These are phyloP conservation scores for Palloptera scutellata DNA, from an alignment of 2,888 invertebrate genomes.

Conservation along the genomic window DNA sequence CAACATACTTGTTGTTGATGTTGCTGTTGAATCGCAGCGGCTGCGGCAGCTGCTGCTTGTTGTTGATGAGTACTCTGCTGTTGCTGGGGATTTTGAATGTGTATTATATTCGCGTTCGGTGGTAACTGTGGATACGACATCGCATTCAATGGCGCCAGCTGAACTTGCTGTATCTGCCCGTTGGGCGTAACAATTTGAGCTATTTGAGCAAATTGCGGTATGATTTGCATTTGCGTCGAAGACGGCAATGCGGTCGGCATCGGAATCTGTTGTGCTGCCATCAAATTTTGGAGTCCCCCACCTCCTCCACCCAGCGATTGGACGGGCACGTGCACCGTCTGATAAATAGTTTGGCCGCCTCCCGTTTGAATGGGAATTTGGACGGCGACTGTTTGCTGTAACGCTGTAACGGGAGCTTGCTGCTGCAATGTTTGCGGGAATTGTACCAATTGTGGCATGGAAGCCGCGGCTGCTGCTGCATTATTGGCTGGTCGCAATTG, in stretches of 20 bases:
- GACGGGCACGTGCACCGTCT: constrained; percentile 93
- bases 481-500: constrained; percentile 69
- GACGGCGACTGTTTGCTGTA: constrained; percentile 76
- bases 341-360: constrained; percentile 89
- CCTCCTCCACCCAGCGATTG: constrained; percentile 71
- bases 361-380: constrained; percentile 69
- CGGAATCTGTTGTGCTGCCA: constrained; percentile 65
- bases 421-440: constrained; percentile 54
- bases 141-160: constrained; percentile 74
- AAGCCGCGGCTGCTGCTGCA: constrained; percentile 43
- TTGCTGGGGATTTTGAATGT: constrained; percentile 53
- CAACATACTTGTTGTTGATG: constrained; percentile 41
- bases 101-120: constrained; percentile 60
- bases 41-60: constrained; percentile 41
- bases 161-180: constrained; percentile 90
- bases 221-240: constrained; percentile 72
- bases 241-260: constrained; percentile 43
- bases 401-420: constrained; percentile 39
- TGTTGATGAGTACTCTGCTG: constrained; percentile 41
- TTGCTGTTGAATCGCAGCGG: constrained; percentile 39
- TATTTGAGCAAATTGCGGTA: constrained; percentile 83
- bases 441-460: constrained; percentile 60
- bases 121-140: constrained; percentile 59
- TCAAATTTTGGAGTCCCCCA: constrained; percentile 67
- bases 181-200: constrained; percentile 88